phyloP scores from a whole-genome alignment of 2,888 invertebrate species.

The Sylvicola cinctus region DNA sequence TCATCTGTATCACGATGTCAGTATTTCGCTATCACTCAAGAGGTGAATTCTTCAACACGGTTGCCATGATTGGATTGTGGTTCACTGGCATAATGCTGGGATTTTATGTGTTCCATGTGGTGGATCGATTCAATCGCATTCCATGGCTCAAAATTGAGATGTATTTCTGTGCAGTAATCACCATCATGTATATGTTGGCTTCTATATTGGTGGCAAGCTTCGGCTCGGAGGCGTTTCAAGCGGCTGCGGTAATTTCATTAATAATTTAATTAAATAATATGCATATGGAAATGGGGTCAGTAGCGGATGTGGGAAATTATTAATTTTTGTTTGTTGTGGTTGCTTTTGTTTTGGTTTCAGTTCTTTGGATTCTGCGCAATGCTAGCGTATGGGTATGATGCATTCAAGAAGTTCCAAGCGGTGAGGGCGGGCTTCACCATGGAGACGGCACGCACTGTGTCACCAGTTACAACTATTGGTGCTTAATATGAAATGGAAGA shows the following conservation, averaged over 20 bases:
- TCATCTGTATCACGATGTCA: conserved; percentile 59
- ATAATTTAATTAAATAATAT: conserved; percentile 1
- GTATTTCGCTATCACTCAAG: conserved; percentile 29
- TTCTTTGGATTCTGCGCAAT: conserved; percentile 73
- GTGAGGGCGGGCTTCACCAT: conserved; percentile 46
- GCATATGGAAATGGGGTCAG: too few species aligned
- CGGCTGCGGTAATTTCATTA: conserved; percentile 48
- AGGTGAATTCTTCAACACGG: conserved; percentile 54
- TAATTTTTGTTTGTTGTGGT: too few species aligned
- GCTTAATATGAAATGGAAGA: neutral
- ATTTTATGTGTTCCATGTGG: conserved; percentile 65
- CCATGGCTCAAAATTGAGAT: conserved; percentile 77
- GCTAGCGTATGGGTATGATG: conserved; percentile 57
- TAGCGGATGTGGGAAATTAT: too few species aligned
- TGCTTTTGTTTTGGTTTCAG: conserved; percentile 34
- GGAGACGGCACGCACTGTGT: conserved; percentile 30
- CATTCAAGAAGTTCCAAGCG: conserved; percentile 53
- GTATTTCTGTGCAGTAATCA: conserved; percentile 51
- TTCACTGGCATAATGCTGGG: conserved; percentile 57
- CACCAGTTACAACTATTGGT: conserved; percentile 4
- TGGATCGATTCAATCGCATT: conserved; percentile 66
- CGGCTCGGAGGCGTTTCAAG: conserved; percentile 35
- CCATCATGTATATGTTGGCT: conserved; percentile 53
- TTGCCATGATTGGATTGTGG: conserved; percentile 72
- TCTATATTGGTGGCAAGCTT: conserved; percentile 44